Conservation (phyloP, 2,888 invertebrate genomes). For the Drosophila yooni region DNA sequence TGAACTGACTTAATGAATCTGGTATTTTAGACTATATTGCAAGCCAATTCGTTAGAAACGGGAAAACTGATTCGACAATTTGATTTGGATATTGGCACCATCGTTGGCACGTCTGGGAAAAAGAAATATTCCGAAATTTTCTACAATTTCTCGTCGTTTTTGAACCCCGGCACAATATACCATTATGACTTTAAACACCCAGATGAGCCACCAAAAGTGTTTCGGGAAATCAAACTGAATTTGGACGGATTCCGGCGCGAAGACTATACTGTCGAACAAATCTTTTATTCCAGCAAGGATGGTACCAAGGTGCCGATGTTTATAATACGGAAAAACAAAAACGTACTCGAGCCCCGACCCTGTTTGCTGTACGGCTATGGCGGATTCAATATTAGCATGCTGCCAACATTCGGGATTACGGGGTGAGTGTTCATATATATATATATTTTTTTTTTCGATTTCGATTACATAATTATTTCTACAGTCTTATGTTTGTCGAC, state of each 20-base stretch:
- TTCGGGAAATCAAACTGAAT: conserved; percentile 92
- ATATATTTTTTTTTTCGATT: background rate
- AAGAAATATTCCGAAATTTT: conserved; percentile 95
- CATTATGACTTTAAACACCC: conserved; percentile 91
- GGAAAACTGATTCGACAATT: conserved; percentile 91
- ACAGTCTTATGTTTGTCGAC: conserved; percentile 92
- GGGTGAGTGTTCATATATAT: conserved; percentile 83
- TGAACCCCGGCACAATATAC: conserved; percentile 94
- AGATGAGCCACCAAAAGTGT: conserved; percentile 88
- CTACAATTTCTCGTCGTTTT: conserved; percentile 96
- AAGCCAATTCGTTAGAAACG: conserved; percentile 90
- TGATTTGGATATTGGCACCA: conserved; percentile 93
- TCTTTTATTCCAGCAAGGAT: conserved; percentile 97
- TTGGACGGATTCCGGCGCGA: conserved; percentile 92
- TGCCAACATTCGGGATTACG: conserved; percentile 95
- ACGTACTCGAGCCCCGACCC: conserved; percentile 87
- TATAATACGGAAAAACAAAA: conserved; percentile 90
- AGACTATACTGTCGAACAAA: conserved; percentile 93
- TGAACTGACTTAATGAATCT: background rate
- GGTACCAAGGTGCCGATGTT: conserved; percentile 98
- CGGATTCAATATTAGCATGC: conserved; percentile 97
- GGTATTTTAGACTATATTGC: conserved; percentile 90
- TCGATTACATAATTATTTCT: background rate
- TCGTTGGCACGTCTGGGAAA: conserved; percentile 93
- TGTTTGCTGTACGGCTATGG: conserved; percentile 98